phyloP scores from a whole-genome alignment of 2,113 vertebrate genomes.

The Todiramphus chloris region DNA sequence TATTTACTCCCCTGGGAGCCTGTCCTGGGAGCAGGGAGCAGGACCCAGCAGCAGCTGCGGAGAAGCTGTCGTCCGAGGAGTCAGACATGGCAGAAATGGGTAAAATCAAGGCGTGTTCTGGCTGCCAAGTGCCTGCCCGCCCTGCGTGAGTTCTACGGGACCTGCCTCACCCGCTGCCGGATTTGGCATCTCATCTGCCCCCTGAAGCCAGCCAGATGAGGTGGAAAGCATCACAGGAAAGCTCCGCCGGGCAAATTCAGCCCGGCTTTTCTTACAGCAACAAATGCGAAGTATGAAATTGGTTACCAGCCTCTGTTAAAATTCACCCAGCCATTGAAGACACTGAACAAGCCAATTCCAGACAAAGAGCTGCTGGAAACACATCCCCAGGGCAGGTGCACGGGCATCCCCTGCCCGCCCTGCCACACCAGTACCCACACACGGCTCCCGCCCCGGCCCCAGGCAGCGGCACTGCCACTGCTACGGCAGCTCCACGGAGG shows the following conservation, averaged over 20 bases:
- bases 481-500: fast-evolving
- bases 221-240: neutral
- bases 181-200: fast-evolving
- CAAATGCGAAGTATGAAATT: neutral
- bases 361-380: neutral
- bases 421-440: fast-evolving
- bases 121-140: neutral
- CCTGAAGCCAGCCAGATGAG: neutral
- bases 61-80: neutral
- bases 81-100: fast-evolving
- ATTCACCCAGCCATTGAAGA: neutral
- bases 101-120: fast-evolving
- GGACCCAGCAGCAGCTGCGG: neutral
- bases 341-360: neutral
- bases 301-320: neutral
- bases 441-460: neutral
- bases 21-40: fast-evolving
- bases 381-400: neutral
- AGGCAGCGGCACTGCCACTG: fast-evolving
- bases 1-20: neutral
- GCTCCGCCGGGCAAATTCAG: neutral
- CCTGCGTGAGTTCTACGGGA: fast-evolving
- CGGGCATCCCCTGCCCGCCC: neutral
- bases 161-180: neutral
- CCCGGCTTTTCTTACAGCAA: neutral